phyloP scores from a whole-genome alignment of 1,140 invertebrate genomes.

The Tetranychus cinnabarinus region DNA sequence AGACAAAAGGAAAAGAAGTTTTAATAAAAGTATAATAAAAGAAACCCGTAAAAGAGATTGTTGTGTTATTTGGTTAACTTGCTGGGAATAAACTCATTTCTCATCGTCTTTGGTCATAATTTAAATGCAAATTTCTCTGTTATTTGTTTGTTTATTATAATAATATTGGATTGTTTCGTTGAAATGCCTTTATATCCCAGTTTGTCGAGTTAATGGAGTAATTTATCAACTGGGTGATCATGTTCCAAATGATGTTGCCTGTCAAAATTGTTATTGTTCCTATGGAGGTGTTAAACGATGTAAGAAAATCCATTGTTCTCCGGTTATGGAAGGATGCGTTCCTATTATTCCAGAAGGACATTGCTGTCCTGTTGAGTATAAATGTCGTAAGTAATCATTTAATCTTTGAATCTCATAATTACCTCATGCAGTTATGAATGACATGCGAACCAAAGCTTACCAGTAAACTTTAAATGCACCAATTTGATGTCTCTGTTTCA shows the following conservation, averaged over 20 bases:
- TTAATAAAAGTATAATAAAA: too few relatives aligned
- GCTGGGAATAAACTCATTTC: too few relatives aligned
- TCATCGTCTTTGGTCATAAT: neutral
- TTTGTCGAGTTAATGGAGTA: conserved; percentile 35
- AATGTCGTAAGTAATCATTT: conserved; percentile 33
- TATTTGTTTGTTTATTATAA: neutral
- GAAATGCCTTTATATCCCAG: conserved; percentile 20
- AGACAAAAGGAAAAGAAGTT: too few relatives aligned
- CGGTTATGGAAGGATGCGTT: conserved; percentile 42
- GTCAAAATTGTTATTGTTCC: conserved; percentile 44
- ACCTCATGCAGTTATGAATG: too few relatives aligned
- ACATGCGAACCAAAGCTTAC: too few relatives aligned
- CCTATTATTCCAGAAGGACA: conserved; percentile 47
- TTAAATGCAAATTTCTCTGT: neutral
- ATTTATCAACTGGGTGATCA: conserved; percentile 44
- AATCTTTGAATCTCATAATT: too few relatives aligned
- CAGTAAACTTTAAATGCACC: too few relatives aligned
- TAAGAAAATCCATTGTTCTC: conserved; percentile 32
- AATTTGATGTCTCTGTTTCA: too few relatives aligned
- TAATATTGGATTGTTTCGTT: too few relatives aligned
- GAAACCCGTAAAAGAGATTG: too few relatives aligned
- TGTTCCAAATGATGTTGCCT: conserved; percentile 27
- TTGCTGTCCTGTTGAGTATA: conserved; percentile 59
- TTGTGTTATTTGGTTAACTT: too few relatives aligned
- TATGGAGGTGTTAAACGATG: conserved; percentile 32